A percentile compares a stretch with the other conserved stretches of the same genome.
phyloP scores from a whole-genome alignment of 2,113 vertebrate genomes.

The Misgurnus anguillicaudatus region DNA sequence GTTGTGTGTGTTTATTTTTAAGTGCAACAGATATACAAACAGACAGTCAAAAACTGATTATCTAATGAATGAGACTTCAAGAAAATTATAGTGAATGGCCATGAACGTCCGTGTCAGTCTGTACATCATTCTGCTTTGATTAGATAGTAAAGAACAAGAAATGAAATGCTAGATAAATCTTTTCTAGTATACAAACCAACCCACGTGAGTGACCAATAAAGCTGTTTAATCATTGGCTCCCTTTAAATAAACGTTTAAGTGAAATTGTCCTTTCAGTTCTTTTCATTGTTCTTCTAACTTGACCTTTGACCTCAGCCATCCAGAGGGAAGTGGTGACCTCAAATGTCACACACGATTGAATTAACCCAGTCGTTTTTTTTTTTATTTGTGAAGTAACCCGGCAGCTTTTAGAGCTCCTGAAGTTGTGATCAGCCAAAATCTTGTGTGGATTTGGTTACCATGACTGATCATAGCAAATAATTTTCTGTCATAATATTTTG shows the following conservation, averaged over 20 bases:
- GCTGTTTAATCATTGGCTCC: not conserved
- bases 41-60: too few relatives aligned
- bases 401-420: not conserved
- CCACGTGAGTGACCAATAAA: not conserved
- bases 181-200: not conserved
- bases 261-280: not conserved
- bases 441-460: not conserved
- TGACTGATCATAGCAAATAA: not conserved
- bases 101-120: not conserved
- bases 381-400: not conserved
- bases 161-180: not conserved
- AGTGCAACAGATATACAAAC: too few relatives aligned
- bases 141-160: not conserved
- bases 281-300: conserved; percentile 21
- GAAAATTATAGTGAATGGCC: not conserved
- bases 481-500: not conserved
- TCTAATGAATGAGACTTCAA: too few relatives aligned
- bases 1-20: too few relatives aligned
- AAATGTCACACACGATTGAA: conserved; percentile 21
- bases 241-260: not conserved
- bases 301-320: conserved; percentile 31
- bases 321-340: conserved; percentile 20
- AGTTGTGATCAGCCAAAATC: not conserved
- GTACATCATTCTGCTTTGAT: not conserved
- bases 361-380: conserved; percentile 4